Conservation (phyloP, 2,113 vertebrate genomes). For the Ptyas mucosa region DNA sequence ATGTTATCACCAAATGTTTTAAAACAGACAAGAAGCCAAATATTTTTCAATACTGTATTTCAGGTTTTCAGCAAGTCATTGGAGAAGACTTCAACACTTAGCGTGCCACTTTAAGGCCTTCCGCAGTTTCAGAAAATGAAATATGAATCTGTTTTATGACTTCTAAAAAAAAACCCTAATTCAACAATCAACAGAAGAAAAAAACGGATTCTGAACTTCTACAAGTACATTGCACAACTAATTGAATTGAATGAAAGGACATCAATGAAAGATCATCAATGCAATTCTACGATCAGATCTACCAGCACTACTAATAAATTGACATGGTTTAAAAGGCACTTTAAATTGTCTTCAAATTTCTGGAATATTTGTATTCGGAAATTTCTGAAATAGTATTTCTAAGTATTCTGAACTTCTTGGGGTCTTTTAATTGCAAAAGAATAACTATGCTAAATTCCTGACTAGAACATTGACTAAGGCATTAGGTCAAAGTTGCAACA, state of each 20-base stretch:
- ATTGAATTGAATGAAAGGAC: slow-evolving; percentile 50
- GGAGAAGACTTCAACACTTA: not conserved
- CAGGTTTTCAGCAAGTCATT: not conserved
- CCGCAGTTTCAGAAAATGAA: slow-evolving; percentile 48
- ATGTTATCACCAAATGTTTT: not conserved
- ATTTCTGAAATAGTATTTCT: not conserved
- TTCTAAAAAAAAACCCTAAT: slow-evolving; percentile 29
- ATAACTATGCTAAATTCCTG: not conserved
- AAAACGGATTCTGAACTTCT: slow-evolving; percentile 56
- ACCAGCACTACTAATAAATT: slow-evolving; percentile 17
- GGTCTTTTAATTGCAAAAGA: not conserved
- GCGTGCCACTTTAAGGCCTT: slow-evolving; percentile 26
- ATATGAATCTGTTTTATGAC: slow-evolving; percentile 38
- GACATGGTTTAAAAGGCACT: slow-evolving; percentile 26
- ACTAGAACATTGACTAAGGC: not conserved
- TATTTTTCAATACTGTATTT: slow-evolving; percentile 4
- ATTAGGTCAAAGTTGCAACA: not conserved
- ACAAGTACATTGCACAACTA: slow-evolving; percentile 47
- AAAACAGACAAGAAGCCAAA: not conserved
- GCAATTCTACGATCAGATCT: slow-evolving; percentile 13
- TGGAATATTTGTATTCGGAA: slow-evolving; percentile 16
- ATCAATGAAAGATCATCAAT: slow-evolving; percentile 38
- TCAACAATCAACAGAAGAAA: slow-evolving; percentile 54
- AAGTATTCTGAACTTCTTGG: not conserved
- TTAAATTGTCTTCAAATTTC: not conserved